Base-by-base conservation (phyloP, 2,113 vertebrate genomes). In the Calidris pygmaea region DNA sequence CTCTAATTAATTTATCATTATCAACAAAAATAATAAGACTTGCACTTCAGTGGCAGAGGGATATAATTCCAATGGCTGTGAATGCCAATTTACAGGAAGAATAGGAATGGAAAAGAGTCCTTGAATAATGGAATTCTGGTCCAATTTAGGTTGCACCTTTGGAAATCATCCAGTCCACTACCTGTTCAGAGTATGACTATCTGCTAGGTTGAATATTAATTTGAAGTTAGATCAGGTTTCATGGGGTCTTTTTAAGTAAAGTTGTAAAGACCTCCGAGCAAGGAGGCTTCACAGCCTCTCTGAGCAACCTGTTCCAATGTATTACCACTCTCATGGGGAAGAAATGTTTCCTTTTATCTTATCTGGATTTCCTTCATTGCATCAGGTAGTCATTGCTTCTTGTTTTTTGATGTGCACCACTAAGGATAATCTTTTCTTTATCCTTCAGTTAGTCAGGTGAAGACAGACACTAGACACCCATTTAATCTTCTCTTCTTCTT, bases 271-370 rank as follows among this genome's bases (percentile, higher is more conserved):
- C 14, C 9, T 56, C 7, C 50, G 70, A 66, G 21, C 14, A n/a
- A 8, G 14, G 12, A 53, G 21, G 20, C 5, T 52, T 43, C 5
- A 23, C 9, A 62, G 7, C 7, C 9, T 56, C 27, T 78, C 67
- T 72, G 47, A 75, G 47, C 2, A 58, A 48, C 6, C 14, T 55
- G 14, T 62, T 37, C 23, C 47, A 67, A 37, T 35, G 37, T 9
- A 47, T 72, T 72, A 45, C 13, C 1, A 14, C 18, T 53, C 3
- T 20, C 30, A 34, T 0, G 0, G 58, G 14, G 29, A 85, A 81
- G 8, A 72, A 79, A 45, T 59, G 2, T 43, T 66, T 72, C 20
- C 10, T 55, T 76, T 72, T 32, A 29, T 41, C 23, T 26, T 34
- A 56, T 35, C 14, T 59, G 53, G 67, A 67, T 86, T 86, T 75